These are phyloP conservation scores for Urocitellus parryii DNA, from an alignment of 2,113 vertebrate genomes.

Conservation along the genomic window DNA sequence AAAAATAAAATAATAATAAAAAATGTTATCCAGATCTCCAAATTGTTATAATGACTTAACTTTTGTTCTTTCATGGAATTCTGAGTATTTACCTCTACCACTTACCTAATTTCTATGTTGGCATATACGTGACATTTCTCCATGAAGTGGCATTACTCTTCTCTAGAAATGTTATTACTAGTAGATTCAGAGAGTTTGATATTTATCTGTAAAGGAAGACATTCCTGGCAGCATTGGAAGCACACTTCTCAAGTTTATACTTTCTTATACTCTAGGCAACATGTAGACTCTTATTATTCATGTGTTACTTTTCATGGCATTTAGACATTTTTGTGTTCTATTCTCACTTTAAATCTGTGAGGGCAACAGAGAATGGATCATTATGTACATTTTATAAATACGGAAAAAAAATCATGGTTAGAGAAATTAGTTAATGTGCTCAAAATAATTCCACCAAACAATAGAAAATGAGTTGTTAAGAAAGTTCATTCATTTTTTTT, in stretches of 20 bases:
- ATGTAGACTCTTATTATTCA: slow-evolving; percentile 3
- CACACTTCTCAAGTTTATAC: not conserved
- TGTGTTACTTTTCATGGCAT: slow-evolving; percentile 42
- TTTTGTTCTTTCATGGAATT: not conserved
- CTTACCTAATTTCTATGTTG: not conserved
- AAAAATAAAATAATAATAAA: not conserved
- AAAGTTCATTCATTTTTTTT: not conserved
- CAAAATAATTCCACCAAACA: not conserved
- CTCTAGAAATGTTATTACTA: not conserved
- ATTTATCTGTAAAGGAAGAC: not conserved
- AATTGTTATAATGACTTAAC: not conserved
- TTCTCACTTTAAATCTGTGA: slow-evolving; percentile 26
- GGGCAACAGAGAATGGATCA: not conserved
- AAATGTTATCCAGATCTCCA: not conserved
- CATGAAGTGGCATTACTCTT: not conserved
- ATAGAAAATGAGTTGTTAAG: not conserved
- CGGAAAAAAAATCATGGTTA: not conserved
- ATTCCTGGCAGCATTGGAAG: not conserved
- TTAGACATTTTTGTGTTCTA: slow-evolving; percentile 26
- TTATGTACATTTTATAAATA: not conserved
- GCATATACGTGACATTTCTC: not conserved
- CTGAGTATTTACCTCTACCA: not conserved
- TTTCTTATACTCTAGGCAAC: not conserved
- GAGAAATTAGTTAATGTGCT: not conserved
- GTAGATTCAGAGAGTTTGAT: not conserved